Evolutionary conservation across 2,113 vertebrate species (phyloP), one percentile per base, ranked within the genome.

Genomic region (Daphoenositta chrysoptera): DNA sequence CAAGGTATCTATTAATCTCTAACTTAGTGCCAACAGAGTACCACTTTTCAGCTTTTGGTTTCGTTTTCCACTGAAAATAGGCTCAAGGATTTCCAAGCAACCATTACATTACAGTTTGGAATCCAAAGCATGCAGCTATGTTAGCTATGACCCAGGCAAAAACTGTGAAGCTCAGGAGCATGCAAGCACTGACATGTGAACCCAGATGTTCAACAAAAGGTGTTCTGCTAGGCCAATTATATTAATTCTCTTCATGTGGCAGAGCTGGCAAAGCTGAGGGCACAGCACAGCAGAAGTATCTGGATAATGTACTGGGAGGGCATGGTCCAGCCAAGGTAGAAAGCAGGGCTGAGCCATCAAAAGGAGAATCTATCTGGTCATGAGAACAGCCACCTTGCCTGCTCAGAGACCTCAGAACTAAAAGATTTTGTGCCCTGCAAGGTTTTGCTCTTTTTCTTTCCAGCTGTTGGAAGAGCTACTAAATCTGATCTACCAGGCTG

Each of bases 101-200:
- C 12, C 12, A 10, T 16, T 40, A 35, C 26, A 10, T 21, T 27
- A 60, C 23, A 39, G 27, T 68, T 11, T 5, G 14, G 33, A 69
- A 61, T 27, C 33, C 64, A 72, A 66, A 6, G 35, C 4, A 0
- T 3, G 0, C 56, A 54, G 33, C 21, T 39, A 10, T 3, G 8
- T 12, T 37, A 78, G 17, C 65, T 31, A 48, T 4, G 13, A 51
- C 31, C 27, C 50, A 20, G 15, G 6, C 37, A 60, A 72, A 86
- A 83, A 47, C 0, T 47, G 21, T 13, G 6, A 93, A 76, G 47
- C 35, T 71, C 42, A 47, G 82, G 28, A 90, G 27, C 7, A 0
- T 33, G 6, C 14, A 88, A 83, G 24, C 44, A 69, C 11, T 12
- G 9, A 56, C 13, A 40, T 0, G 2, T 14, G 37, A 93, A 58